Conservation (phyloP, 1,140 invertebrate species). For the honey bee (Apis mellifera) region DNA sequence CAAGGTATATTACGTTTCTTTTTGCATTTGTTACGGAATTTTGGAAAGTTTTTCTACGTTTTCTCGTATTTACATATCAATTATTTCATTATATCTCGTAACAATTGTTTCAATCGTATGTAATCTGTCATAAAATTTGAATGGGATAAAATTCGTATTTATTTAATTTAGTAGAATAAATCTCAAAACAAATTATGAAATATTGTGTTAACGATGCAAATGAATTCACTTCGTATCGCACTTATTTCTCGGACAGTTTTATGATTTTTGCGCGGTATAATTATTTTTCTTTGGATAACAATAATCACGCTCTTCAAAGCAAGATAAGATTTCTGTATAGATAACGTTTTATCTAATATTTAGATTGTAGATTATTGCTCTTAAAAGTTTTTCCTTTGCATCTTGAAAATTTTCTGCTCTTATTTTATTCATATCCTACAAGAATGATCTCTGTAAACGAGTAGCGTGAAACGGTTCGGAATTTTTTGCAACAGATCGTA, state of each 20-base stretch:
- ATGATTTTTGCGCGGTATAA: not conserved
- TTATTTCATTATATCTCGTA: not conserved
- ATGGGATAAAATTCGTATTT: not conserved
- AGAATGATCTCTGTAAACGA: slow-evolving; percentile 13
- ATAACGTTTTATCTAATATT: not conserved
- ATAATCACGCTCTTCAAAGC: not conserved
- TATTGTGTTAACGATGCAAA: not conserved
- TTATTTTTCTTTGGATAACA: not conserved
- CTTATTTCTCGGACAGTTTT: not conserved
- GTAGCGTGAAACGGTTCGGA: slow-evolving; percentile 24
- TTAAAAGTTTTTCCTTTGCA: not conserved
- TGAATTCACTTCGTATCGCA: not conserved
- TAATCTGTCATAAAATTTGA: not conserved
- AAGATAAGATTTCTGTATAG: not conserved
- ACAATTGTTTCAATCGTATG: not conserved
- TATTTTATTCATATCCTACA: not conserved
- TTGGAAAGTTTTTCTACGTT: not conserved
- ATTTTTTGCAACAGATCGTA: slow-evolving; percentile 56
- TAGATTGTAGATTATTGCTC: not conserved
- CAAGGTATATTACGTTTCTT: slow-evolving; percentile 87
- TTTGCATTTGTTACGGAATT: not conserved
- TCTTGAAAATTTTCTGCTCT: not conserved
- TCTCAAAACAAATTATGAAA: not conserved
- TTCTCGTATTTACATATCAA: not conserved
- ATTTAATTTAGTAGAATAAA: not conserved